Conservation (phyloP, 2,888 invertebrate genomes). For the Drosophila glabriapex region DNA sequence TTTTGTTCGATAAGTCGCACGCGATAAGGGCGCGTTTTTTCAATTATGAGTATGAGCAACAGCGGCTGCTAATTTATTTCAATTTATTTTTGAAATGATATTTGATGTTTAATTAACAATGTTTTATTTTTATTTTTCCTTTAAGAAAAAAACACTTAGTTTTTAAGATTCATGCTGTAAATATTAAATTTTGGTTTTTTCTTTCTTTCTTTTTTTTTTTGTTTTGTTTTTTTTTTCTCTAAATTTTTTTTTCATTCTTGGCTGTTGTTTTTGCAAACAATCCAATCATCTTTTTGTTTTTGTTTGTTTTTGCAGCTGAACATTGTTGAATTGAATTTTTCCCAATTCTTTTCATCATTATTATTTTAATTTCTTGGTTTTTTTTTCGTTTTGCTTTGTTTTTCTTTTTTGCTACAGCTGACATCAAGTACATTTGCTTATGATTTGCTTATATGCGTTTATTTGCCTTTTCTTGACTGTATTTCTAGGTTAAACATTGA, state of each 20-base stretch:
- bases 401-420: conserved; percentile 65
- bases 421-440: conserved; percentile 77
- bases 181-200: conserved; percentile 54
- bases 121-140: conserved; percentile 70
- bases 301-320: conserved; percentile 28
- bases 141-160: conserved; percentile 78
- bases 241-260: conserved; percentile 12
- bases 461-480: conserved; percentile 52
- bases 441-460: conserved; percentile 62
- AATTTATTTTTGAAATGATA: conserved; percentile 76
- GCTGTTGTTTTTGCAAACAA: conserved; percentile 21
- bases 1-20: conserved; percentile 19
- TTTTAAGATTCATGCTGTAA: conserved; percentile 74
- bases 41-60: conserved; percentile 40
- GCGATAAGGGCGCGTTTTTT: conserved; percentile 22
- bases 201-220: conserved; percentile 8
- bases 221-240: conserved; percentile 8
- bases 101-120: conserved; percentile 79
- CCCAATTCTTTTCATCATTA: conserved; percentile 31
- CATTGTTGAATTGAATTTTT: conserved; percentile 27
- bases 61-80: conserved; percentile 58
- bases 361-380: conserved; percentile 47
- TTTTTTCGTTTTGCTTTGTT: conserved; percentile 36
- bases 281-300: neutral
- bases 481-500: conserved; percentile 75